These are phyloP conservation scores for Diacarnus erythraeanus DNA, from an alignment of 37 sponge, comb jelly and placozoan genomes.

Conservation along the genomic window DNA sequence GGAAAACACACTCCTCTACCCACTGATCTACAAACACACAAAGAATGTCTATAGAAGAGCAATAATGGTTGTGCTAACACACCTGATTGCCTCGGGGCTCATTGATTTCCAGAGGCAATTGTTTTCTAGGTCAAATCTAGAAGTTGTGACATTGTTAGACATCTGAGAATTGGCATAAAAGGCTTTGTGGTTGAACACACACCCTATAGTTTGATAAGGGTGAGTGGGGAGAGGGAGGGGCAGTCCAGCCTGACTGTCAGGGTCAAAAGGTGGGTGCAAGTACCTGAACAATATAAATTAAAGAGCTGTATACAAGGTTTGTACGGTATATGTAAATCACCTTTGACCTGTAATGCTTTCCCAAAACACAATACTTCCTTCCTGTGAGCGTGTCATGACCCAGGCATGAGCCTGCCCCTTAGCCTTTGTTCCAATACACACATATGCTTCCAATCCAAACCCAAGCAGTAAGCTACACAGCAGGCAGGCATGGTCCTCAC, in stretches of 20 bases:
- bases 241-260: slow-evolving; percentile 57
- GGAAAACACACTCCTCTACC: slow-evolving; percentile 18
- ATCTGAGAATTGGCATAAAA: slow-evolving; percentile 93
- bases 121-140: slow-evolving; percentile 70
- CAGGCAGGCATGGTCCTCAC: slow-evolving; percentile 84
- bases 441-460: slow-evolving; percentile 91
- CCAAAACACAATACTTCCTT: slow-evolving; percentile 87
- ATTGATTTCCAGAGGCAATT: slow-evolving; percentile 87
- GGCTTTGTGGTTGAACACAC: slow-evolving; percentile 91
- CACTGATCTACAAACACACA: slow-evolving; percentile 7
- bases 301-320: no score
- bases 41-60: no score
- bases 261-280: slow-evolving; percentile 63
- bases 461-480: slow-evolving; percentile 95
- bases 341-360: slow-evolving; percentile 97
- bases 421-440: slow-evolving; percentile 86
- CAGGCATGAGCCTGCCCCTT: slow-evolving; percentile 78
- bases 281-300: slow-evolving; percentile 36
- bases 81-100: slow-evolving; percentile 81
- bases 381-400: slow-evolving; percentile 82
- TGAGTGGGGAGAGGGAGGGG: slow-evolving; percentile 50
- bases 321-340: slow-evolving; percentile 18
- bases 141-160: slow-evolving; percentile 59
- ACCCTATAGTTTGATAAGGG: slow-evolving; percentile 91
- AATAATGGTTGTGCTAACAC: no score